Conservation (phyloP, 64 coral and sea anemone species). For the Montipora efflorescens region DNA sequence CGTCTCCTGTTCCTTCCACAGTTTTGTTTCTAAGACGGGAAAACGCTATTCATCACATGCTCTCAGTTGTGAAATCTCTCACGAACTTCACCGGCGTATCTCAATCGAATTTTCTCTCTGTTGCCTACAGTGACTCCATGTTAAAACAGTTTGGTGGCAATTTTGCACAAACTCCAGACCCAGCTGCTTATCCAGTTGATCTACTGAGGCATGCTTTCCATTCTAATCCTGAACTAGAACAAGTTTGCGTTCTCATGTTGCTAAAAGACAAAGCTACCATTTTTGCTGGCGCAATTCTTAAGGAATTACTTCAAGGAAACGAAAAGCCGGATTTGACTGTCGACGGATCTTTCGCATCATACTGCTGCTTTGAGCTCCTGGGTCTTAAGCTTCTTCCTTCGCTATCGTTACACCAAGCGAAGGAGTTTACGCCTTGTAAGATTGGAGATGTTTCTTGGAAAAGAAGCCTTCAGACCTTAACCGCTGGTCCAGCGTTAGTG, state of each 20-base stretch:
- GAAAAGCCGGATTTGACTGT: not conserved
- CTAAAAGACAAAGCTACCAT: slow-evolving; percentile 65
- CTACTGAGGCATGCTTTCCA: slow-evolving; percentile 85
- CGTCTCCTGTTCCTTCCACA: slow-evolving; percentile 62
- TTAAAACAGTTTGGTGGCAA: slow-evolving; percentile 62
- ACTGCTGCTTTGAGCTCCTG: slow-evolving; percentile 84
- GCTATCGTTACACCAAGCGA: slow-evolving; percentile 86
- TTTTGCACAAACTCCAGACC: slow-evolving; percentile 66
- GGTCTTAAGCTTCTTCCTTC: slow-evolving; percentile 84
- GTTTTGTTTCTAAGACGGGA: slow-evolving; percentile 82
- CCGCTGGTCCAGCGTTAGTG: slow-evolving; percentile 75
- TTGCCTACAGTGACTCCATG: slow-evolving; percentile 76
- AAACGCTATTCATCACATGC: slow-evolving; percentile 77
- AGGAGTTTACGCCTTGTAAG: slow-evolving; percentile 91
- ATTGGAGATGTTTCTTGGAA: slow-evolving; percentile 82
- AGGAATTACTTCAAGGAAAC: slow-evolving; percentile 13
- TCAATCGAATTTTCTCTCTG: slow-evolving; percentile 64
- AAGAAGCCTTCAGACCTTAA: slow-evolving; percentile 81
- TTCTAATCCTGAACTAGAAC: slow-evolving; percentile 93
- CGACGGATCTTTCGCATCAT: not conserved
- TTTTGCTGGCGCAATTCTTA: not conserved
- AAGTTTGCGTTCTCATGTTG: slow-evolving; percentile 88
- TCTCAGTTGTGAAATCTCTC: slow-evolving; percentile 63
- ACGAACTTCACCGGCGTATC: slow-evolving; percentile 42
- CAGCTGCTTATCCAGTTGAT: slow-evolving; percentile 65